Conservation (phyloP, 2,113 vertebrate genomes). For the Carettochelys insculpta region DNA sequence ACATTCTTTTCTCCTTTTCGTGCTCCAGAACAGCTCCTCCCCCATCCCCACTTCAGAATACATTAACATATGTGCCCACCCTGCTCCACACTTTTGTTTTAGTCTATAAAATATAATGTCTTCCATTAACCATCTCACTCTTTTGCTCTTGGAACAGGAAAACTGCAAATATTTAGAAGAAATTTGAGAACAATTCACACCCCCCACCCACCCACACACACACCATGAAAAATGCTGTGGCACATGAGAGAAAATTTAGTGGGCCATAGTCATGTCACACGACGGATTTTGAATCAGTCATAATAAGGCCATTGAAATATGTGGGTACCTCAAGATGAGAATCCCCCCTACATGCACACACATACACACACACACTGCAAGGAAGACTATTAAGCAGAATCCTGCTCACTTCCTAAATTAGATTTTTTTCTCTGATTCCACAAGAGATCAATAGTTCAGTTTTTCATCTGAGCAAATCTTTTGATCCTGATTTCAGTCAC, state of each 20-base stretch:
- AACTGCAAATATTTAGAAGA: neutral
- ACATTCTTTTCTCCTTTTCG: neutral
- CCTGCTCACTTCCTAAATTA: neutral
- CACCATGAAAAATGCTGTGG: accelerated
- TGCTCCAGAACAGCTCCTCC: neutral
- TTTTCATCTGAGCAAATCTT: neutral
- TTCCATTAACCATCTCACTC: neutral
- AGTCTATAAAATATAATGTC: neutral
- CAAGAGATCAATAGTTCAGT: neutral
- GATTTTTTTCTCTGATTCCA: neutral
- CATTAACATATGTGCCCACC: neutral
- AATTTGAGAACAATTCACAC: too few species aligned
- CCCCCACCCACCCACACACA: neutral
- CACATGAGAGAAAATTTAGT: neutral
- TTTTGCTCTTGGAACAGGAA: neutral
- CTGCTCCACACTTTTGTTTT: neutral
- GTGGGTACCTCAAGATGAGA: neutral
- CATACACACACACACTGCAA: too few species aligned
- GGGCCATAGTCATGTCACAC: neutral
- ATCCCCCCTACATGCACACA: too few species aligned
- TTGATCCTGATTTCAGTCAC: neutral
- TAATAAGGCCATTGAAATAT: neutral
- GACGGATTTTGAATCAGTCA: neutral
- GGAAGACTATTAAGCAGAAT: neutral
- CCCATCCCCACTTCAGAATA: neutral